phyloP scores from a whole-genome alignment of 2,797 vertebrate genomes.

The Rallus crepitans region DNA sequence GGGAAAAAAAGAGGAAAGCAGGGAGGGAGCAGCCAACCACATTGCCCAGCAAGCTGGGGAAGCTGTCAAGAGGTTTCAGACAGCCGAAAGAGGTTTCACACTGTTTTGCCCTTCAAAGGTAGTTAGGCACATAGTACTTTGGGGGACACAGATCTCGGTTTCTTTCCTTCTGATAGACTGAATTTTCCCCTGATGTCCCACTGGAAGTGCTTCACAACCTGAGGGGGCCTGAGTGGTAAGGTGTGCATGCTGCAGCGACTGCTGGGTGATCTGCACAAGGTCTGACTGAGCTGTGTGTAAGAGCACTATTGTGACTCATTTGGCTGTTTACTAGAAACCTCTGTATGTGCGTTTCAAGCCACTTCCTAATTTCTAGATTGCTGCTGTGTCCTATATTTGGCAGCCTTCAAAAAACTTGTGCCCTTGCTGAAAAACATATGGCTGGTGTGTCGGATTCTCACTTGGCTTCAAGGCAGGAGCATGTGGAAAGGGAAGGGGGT shows the following conservation, averaged over 20 bases:
- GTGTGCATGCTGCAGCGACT: rapidly evolving
- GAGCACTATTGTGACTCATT: neutral
- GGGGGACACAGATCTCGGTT: neutral
- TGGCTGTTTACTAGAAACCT: neutral
- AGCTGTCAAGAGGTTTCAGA: neutral
- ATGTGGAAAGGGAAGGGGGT: neutral
- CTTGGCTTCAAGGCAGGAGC: neutral
- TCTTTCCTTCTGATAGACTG: neutral
- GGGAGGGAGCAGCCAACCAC: neutral
- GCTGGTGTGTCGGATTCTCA: neutral
- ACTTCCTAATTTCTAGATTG: slow-evolving; percentile 18
- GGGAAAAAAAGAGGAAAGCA: neutral
- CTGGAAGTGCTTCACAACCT: neutral
- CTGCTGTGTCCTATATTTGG: neutral
- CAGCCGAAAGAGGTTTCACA: neutral
- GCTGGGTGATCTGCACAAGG: neutral
- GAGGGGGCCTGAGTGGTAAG: neutral
- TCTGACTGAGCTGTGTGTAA: neutral
- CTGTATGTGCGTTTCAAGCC: neutral
- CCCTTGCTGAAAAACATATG: neutral
- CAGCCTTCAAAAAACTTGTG: neutral
- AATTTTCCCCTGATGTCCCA: neutral
- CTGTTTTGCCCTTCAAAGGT: neutral
- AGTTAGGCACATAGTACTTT: neutral
- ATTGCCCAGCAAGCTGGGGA: neutral